Evolutionary conservation across 2,113 vertebrate genomes (phyloP).

Genomic region (Nycticebus coucang): DNA sequence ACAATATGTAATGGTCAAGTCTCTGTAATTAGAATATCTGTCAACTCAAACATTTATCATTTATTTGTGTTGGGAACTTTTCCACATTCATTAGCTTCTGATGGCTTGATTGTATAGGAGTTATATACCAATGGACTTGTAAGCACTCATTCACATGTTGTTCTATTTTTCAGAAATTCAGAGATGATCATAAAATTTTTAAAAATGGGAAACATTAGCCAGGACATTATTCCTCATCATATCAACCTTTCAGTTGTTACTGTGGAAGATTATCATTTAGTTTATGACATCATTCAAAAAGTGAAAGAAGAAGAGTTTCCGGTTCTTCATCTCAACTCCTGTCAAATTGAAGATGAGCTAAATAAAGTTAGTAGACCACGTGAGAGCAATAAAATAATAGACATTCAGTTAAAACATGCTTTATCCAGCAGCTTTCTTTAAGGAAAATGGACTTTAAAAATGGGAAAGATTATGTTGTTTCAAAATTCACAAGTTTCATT

Average conservation of each 20-base stretch:
- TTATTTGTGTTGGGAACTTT: neutral
- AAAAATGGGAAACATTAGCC: conserved; percentile 88
- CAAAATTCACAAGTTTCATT: neutral
- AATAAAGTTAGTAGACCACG: conserved; percentile 89
- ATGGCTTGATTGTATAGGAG: conserved; percentile 58
- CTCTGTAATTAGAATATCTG: neutral
- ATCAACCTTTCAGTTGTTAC: conserved; percentile 92
- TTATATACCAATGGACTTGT: neutral
- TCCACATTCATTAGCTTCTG: conserved; percentile 58
- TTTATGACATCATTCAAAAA: conserved; percentile 89
- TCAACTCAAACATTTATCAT: neutral
- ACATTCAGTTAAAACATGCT: neutral
- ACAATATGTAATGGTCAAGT: neutral
- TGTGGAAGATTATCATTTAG: conserved; percentile 90
- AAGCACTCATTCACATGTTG: neutral
- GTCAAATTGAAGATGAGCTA: conserved; percentile 94
- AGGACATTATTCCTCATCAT: conserved; percentile 91
- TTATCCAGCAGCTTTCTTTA: neutral
- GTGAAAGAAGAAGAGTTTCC: conserved; percentile 89
- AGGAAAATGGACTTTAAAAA: neutral
- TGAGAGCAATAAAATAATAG: neutral
- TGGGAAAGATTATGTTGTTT: neutral
- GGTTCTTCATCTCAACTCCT: conserved; percentile 89
- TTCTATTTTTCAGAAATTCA: conserved; percentile 90
- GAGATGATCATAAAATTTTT: conserved; percentile 90